A percentile compares a stretch with the other conserved stretches of the same genome.
phyloP scores from a whole-genome alignment of 2,888 invertebrate species.

The Diaprepes abbreviatus region DNA sequence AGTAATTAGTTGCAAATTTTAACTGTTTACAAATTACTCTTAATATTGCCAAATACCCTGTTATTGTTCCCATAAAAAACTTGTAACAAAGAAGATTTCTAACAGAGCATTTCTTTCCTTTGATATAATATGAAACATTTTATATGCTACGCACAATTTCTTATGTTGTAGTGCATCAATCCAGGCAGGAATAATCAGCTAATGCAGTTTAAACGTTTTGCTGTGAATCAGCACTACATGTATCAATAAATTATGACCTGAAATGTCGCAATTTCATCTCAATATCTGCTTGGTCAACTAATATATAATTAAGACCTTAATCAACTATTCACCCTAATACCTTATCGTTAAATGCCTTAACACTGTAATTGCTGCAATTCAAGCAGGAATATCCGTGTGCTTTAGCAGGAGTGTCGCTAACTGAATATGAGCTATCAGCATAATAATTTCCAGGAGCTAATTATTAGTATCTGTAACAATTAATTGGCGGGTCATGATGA shows the following conservation, averaged over 20 bases:
- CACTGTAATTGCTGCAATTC: conserved; percentile 16
- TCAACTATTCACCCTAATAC: conserved; percentile 13
- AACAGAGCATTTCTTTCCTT: too few relatives aligned
- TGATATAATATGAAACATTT: too few relatives aligned
- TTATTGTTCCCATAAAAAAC: too few relatives aligned
- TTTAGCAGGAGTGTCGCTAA: conserved; percentile 15
- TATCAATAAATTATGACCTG: not conserved
- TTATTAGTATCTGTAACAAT: conserved; percentile 60
- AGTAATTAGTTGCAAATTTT: too few relatives aligned
- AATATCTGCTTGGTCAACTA: conserved; percentile 7
- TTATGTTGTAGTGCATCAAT: too few relatives aligned
- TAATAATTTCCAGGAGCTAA: conserved; percentile 55
- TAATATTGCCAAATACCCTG: too few relatives aligned
- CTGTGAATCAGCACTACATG: too few relatives aligned
- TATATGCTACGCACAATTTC: too few relatives aligned
- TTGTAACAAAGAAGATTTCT: too few relatives aligned
- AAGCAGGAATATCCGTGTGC: conserved; percentile 16
- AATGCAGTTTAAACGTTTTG: too few relatives aligned
- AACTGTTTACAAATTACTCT: too few relatives aligned
- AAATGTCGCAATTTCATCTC: conserved; percentile 7
- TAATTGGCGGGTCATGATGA: conserved; percentile 60
- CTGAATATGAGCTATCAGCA: conserved; percentile 46
- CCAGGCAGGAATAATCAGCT: too few relatives aligned
- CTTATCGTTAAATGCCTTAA: conserved; percentile 12
- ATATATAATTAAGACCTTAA: conserved; percentile 14